phyloP scores from a whole-genome alignment of 1,140 invertebrate species.

The Aphelinus atriplicis region DNA sequence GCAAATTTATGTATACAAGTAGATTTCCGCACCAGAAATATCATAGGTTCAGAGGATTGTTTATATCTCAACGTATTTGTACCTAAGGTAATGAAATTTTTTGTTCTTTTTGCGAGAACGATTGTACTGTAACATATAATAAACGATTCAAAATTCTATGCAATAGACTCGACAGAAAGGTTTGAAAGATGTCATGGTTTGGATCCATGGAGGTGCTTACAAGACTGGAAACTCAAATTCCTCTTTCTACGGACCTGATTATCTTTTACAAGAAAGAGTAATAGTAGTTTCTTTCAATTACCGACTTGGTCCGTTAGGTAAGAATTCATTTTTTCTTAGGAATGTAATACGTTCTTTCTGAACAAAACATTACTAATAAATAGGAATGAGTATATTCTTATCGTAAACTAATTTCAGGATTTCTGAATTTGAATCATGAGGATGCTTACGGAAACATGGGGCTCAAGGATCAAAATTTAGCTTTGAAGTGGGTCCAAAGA shows the following conservation, averaged over 20 bases:
- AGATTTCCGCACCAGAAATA: not conserved
- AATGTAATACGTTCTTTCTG: not conserved
- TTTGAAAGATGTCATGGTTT: conserved; percentile 47
- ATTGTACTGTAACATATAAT: too few relatives aligned
- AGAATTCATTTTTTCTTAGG: not conserved
- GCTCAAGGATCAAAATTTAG: conserved; percentile 67
- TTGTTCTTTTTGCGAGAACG: not conserved
- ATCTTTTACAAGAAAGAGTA: conserved; percentile 71
- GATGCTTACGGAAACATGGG: conserved; percentile 69
- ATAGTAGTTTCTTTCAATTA: conserved; percentile 78
- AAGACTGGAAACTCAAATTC: conserved; percentile 43
- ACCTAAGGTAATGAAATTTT: conserved; percentile 47
- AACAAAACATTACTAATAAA: not conserved
- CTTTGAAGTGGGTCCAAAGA: too few relatives aligned
- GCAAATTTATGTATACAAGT: conserved; percentile 44
- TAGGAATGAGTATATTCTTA: too few relatives aligned
- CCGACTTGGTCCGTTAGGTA: conserved; percentile 71
- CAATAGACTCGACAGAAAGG: not conserved
- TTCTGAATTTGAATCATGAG: conserved; percentile 63
- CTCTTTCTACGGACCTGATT: conserved; percentile 69
- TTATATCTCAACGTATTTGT: conserved; percentile 57
- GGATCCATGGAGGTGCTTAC: conserved; percentile 56
- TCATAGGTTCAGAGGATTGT: conserved; percentile 56
- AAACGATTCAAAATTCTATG: too few relatives aligned
- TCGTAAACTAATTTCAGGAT: conserved; percentile 48